Evolutionary conservation across 2,113 vertebrate species (phyloP), one percentile per base, ranked within the genome.

Genomic region (Paedocypris sp.): DNA sequence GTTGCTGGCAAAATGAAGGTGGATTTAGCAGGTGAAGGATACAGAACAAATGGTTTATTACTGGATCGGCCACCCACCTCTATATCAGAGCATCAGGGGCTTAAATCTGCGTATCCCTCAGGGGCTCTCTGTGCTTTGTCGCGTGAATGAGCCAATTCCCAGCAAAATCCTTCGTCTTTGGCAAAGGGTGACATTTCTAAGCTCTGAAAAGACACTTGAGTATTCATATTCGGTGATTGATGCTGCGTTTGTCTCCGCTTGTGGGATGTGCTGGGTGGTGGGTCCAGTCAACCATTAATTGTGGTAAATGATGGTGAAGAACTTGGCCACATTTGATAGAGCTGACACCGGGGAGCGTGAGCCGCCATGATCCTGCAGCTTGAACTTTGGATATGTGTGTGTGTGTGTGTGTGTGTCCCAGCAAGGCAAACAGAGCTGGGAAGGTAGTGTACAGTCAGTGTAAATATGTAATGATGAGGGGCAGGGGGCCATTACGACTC

Each of bases 141-240:
- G 57, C 45, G 10, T 61, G 65, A 64, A 64, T 42, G 47, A 50
- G 39, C 59, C 57, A 47, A 57, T 64, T 68, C 61, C 50, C 51
- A 42, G 66, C 32, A 61, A 62, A 58, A 64, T 47, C 32, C 50
- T 28, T 46, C 19, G 57, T 56, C 28, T 53, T 66, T 31, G 47
- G 46, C 51, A 35, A 43, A 57, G 50, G 18, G 61, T 45, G 45
- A 20, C 29, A 47, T 52, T 62, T 60, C 33, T 60, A 45, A 19
- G 28, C 31, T 72, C 38, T 10, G 20, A 25, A 31, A 50, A 43
- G 64, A 54, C 49, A 4, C 50, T 56, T 60, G 43, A 51, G 56
- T 65, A 68, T 68, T 72, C 45, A 58, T 62, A 46, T 38, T 42
- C 23, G 39, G 53, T 35, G 39, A 29, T 46, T n/a, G 53, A 36